Evolutionary conservation across 2,113 vertebrate genomes (phyloP).

Genomic region (Mystacornis crossleyi): DNA sequence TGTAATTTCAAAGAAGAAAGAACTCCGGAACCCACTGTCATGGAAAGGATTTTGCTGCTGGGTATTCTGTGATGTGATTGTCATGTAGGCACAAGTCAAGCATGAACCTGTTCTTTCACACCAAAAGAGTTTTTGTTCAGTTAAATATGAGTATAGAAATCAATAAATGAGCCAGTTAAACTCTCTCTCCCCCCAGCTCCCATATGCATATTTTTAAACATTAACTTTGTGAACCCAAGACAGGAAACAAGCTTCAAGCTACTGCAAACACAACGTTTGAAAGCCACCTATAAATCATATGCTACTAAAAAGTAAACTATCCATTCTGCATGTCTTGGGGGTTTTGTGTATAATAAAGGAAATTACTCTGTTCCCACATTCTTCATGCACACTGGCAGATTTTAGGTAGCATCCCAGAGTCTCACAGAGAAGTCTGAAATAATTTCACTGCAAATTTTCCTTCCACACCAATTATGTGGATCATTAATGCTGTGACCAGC

Average conservation of each 20-base stretch:
- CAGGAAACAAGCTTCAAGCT: constrained; percentile 32
- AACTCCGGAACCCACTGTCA: constrained; percentile 33
- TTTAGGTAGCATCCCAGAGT: neutral
- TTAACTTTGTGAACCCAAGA: constrained; percentile 21
- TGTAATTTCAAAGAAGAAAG: constrained; percentile 35
- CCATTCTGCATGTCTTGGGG: neutral
- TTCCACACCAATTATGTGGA: neutral
- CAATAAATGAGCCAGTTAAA: neutral
- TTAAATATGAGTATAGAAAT: neutral
- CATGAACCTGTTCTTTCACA: constrained; percentile 30
- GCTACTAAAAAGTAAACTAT: neutral
- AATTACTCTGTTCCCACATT: neutral
- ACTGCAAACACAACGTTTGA: neutral
- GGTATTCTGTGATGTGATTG: neutral
- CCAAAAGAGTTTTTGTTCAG: neutral
- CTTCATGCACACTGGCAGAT: neutral
- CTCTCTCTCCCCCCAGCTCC: neutral
- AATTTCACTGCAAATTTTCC: neutral
- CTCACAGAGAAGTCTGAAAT: neutral
- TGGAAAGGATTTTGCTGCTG: constrained; percentile 25
- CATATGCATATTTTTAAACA: neutral
- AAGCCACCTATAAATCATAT: neutral
- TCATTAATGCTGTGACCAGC: neutral
- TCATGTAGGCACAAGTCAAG: constrained; percentile 37
- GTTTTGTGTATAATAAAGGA: neutral